phyloP scores from a whole-genome alignment of 2,888 invertebrate species.

The Dynastes hyllus region DNA sequence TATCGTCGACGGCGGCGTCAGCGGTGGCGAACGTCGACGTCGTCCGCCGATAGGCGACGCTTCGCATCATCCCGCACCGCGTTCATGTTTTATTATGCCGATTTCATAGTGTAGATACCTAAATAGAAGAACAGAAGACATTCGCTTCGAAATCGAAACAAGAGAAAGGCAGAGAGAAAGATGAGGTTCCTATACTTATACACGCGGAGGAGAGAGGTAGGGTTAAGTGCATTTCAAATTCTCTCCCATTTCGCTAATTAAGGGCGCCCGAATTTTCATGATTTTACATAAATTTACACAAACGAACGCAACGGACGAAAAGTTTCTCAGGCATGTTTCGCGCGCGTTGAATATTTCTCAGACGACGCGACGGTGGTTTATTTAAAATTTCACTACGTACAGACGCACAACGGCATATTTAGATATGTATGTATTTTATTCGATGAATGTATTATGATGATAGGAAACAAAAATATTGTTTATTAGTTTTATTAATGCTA shows the following conservation, averaged over 20 bases:
- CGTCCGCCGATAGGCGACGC: not conserved
- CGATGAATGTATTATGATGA: too few relatives aligned
- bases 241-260: conserved; percentile 46
- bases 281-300: conserved; percentile 43
- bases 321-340: not conserved
- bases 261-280: conserved; percentile 36
- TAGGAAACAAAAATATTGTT: too few relatives aligned
- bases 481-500: too few relatives aligned
- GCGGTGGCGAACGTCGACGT: not conserved
- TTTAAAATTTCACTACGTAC: too few relatives aligned
- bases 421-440: too few relatives aligned
- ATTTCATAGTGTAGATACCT: conserved; percentile 64
- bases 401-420: too few relatives aligned
- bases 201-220: conserved; percentile 28
- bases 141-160: conserved; percentile 7
- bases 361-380: too few relatives aligned
- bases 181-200: not conserved
- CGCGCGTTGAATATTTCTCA: not conserved
- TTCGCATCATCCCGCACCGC: conserved; percentile 62
- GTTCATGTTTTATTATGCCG: conserved; percentile 71
- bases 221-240: conserved; percentile 52
- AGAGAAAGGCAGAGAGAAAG: not conserved
- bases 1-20: conserved; percentile 60
- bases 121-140: conserved; percentile 1
- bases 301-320: conserved; percentile 11